These are phyloP conservation scores for Hypotaenidia philippensis DNA, from an alignment of 2,797 vertebrate species.

Conservation along the genomic window DNA sequence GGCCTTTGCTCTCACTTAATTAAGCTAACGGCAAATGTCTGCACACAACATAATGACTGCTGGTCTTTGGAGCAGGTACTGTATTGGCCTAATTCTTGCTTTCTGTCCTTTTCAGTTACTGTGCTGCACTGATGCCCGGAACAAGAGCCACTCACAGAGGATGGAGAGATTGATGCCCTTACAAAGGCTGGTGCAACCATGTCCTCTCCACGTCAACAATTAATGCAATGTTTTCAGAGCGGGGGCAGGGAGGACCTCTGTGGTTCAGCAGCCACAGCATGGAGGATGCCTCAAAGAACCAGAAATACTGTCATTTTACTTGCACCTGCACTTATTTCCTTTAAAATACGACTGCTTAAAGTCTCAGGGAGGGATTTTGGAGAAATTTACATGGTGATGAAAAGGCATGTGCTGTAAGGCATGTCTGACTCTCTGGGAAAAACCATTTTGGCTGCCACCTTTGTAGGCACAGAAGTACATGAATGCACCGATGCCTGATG, in stretches of 20 bases:
- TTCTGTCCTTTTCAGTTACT: not conserved
- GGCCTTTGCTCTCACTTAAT: not conserved
- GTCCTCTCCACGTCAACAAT: not conserved
- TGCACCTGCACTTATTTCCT: not conserved
- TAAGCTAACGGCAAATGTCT: not conserved
- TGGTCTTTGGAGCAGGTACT: not conserved
- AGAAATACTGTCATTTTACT: not conserved
- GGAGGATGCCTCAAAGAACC: not conserved
- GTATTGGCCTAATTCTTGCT: not conserved
- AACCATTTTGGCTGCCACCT: not conserved
- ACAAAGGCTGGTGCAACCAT: not conserved
- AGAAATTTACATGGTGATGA: not conserved
- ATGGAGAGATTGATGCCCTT: not conserved
- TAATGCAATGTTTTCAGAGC: not conserved
- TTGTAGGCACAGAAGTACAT: not conserved
- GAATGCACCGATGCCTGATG: not conserved
- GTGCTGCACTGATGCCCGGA: not conserved
- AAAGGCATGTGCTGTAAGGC: not conserved
- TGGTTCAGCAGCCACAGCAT: not conserved
- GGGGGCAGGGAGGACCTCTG: not conserved
- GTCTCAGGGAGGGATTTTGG: not conserved
- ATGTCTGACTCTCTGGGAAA: not conserved
- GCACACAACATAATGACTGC: not conserved
- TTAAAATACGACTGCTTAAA: not conserved
- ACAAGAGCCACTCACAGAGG: not conserved